phyloP scores from a whole-genome alignment of 2,797 vertebrate genomes.

The Prionace glauca region DNA sequence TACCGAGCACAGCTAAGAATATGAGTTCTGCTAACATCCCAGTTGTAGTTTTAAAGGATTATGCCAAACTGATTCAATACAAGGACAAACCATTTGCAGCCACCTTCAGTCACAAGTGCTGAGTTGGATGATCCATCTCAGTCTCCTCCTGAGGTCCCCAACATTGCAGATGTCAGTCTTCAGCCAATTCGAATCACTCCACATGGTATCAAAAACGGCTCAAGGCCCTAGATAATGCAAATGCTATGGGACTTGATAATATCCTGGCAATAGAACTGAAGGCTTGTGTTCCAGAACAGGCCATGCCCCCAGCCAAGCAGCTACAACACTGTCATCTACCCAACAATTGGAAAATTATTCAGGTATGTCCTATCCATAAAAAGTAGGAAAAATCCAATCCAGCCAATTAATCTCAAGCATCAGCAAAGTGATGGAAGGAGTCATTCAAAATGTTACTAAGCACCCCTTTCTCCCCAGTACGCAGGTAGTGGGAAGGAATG shows the following conservation, averaged over 20 bases:
- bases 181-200: no score
- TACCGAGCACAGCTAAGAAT: no score
- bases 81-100: not conserved
- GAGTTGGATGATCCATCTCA: not conserved
- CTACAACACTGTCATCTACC: not conserved
- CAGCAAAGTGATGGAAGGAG: not conserved
- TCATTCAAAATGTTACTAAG: not conserved
- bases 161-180: not conserved
- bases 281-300: not conserved
- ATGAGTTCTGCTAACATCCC: no score
- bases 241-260: no score
- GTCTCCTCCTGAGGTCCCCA: not conserved
- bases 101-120: not conserved
- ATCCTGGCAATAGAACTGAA: no score
- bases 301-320: not conserved
- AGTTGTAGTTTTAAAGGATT: no score
- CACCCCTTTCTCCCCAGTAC: not conserved
- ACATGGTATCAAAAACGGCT: not conserved
- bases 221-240: not conserved
- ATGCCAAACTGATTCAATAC: no score
- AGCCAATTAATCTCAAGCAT: not conserved
- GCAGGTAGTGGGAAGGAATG: not conserved
- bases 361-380: not conserved
- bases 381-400: not conserved
- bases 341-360: not conserved